phyloP scores from a whole-genome alignment of 1,140 invertebrate species.

The Papilio polytes region DNA sequence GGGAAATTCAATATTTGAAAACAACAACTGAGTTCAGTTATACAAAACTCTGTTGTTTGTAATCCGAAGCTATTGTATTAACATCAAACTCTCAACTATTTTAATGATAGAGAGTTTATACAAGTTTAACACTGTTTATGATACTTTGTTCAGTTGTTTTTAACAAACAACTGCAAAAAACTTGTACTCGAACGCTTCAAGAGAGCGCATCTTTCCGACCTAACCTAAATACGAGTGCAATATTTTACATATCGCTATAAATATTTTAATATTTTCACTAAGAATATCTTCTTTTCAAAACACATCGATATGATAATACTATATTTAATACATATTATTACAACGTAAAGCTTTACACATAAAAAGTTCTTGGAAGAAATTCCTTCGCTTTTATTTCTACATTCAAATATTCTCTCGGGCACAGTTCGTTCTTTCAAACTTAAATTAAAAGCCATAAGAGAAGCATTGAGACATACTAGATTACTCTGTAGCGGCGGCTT shows the following conservation, averaged over 20 bases:
- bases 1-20: too few species aligned
- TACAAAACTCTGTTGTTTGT: too few species aligned
- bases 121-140: too few species aligned
- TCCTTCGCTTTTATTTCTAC: conserved; percentile 19
- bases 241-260: background rate
- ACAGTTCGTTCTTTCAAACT: conserved; percentile 33
- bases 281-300: background rate
- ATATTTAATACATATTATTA: background rate
- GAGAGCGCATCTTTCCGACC: background rate
- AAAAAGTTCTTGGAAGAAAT: conserved; percentile 9
- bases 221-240: background rate
- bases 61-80: too few species aligned
- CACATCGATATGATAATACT: background rate
- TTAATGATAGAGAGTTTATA: too few species aligned
- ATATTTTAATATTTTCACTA: background rate
- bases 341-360: background rate
- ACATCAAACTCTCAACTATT: too few species aligned
- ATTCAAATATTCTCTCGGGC: conserved; percentile 27
- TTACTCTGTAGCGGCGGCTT: conserved; percentile 28
- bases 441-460: conserved; percentile 39
- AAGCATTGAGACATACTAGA: conserved; percentile 31
- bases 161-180: too few species aligned
- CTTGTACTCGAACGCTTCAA: too few species aligned
- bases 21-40: too few species aligned
- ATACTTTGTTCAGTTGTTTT: too few species aligned